A percentile compares a stretch with the other conserved stretches of the same genome.
These are phyloP conservation scores for Netelia virgata DNA, from an alignment of 2,888 invertebrate genomes.

Conservation along the genomic window DNA sequence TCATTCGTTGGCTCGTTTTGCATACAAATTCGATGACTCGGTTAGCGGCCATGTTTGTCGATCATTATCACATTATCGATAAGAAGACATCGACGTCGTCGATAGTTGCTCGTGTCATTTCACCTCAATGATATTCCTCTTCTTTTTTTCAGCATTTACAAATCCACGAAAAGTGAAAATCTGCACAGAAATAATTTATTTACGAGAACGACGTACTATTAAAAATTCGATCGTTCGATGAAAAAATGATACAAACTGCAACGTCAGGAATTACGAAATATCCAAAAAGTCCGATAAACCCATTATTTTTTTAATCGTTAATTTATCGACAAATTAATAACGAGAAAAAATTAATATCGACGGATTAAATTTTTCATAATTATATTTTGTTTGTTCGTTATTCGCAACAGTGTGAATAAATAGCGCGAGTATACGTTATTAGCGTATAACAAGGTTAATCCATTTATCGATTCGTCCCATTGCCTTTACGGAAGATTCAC, in stretches of 20 bases:
- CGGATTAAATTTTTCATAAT: background rate
- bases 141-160: background rate
- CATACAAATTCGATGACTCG: conserved; percentile 29
- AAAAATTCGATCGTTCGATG: too few species aligned
- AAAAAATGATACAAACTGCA: too few species aligned
- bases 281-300: background rate
- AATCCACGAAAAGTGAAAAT: conserved; percentile 11
- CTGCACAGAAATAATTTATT: conserved; percentile 26
- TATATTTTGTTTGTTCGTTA: background rate
- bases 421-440: background rate
- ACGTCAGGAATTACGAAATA: background rate
- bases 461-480: conserved; percentile 36
- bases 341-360: background rate
- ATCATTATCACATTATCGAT: conserved; percentile 41
- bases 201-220: background rate
- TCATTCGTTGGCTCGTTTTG: conserved; percentile 22
- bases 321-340: background rate
- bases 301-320: background rate
- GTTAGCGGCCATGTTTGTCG: background rate
- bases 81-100: conserved; percentile 24
- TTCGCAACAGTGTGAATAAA: background rate
- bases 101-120: conserved; percentile 13
- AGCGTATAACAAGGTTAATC: conserved; percentile 40
- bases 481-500: conserved; percentile 13
- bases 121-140: background rate